A percentile compares a stretch with the other conserved stretches of the same genome.
Evolutionary conservation across 2,113 vertebrate species (phyloP).

Genomic region (Hipposideros armiger): DNA sequence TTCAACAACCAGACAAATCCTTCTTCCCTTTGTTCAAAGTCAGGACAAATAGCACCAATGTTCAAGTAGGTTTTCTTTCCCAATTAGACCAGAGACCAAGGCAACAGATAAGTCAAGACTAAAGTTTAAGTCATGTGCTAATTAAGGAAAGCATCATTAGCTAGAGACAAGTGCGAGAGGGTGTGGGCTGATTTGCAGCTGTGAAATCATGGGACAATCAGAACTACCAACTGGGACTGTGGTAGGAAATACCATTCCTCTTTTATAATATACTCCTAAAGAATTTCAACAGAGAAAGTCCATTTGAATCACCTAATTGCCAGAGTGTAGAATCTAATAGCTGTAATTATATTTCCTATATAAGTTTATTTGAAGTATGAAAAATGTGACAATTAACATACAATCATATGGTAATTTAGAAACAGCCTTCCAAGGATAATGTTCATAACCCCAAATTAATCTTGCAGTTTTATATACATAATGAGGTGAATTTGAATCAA

Average conservation of each 20-base stretch:
- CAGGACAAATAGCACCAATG: not conserved
- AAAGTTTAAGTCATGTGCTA: slow-evolving; percentile 74
- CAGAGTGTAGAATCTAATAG: slow-evolving; percentile 44
- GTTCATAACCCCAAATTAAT: slow-evolving; percentile 23
- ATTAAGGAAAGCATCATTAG: slow-evolving; percentile 76
- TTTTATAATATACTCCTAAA: slow-evolving; percentile 59
- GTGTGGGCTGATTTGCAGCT: slow-evolving; percentile 67
- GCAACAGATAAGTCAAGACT: slow-evolving; percentile 35
- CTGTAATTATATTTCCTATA: slow-evolving; percentile 64
- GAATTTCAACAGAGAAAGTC: not conserved
- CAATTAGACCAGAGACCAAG: not conserved
- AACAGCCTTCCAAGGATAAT: slow-evolving; percentile 33
- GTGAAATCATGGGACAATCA: slow-evolving; percentile 68
- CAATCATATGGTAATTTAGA: slow-evolving; percentile 40
- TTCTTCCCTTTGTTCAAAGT: not conserved
- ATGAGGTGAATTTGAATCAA: slow-evolving; percentile 31
- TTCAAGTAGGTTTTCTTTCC: slow-evolving; percentile 48
- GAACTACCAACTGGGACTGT: slow-evolving; percentile 58
- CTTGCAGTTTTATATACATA: slow-evolving; percentile 54
- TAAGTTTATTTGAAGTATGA: slow-evolving; percentile 50
- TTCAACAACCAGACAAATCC: not conserved
- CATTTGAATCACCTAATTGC: slow-evolving; percentile 51
- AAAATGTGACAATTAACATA: slow-evolving; percentile 45
- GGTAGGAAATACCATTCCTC: slow-evolving; percentile 59
- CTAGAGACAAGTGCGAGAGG: slow-evolving; percentile 66